These are phyloP conservation scores for Xylota segnis DNA, from an alignment of 2,888 invertebrate genomes.

Conservation along the genomic window DNA sequence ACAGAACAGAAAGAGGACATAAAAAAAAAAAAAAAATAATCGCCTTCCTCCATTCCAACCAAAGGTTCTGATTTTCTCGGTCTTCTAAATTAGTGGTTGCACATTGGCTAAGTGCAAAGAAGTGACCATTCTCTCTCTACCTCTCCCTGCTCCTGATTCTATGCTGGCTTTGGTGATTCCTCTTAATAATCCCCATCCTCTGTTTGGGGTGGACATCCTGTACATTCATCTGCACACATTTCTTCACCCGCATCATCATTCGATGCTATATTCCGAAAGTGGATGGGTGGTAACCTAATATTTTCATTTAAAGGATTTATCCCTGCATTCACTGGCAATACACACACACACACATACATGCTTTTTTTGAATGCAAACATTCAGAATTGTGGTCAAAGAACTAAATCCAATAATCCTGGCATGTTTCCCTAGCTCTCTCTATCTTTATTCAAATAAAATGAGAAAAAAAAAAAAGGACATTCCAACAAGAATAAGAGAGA, in stretches of 20 bases:
- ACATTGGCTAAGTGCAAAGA: constrained; percentile 32
- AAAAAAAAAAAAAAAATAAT: background rate
- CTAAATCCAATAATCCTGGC: constrained; percentile 71
- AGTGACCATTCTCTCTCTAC: constrained; percentile 16
- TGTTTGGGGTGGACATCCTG: background rate
- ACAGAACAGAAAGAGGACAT: background rate
- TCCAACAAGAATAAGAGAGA: constrained; percentile 37
- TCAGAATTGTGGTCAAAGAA: constrained; percentile 69
- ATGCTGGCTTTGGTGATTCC: constrained; percentile 5
- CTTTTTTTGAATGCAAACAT: constrained; percentile 57
- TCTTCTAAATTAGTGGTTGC: constrained; percentile 62
- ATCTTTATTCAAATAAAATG: constrained; percentile 5
- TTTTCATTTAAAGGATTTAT: constrained; percentile 60
- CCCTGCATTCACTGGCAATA: background rate
- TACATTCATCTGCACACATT: constrained; percentile 2
- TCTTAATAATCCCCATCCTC: constrained; percentile 27
- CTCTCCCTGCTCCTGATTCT: background rate
- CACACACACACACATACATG: constrained; percentile 24
- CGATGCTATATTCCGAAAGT: background rate
- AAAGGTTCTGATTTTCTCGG: constrained; percentile 43
- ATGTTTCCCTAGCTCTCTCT: constrained; percentile 23
- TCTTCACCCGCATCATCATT: constrained; percentile 14
- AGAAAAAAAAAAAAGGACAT: constrained; percentile 37
- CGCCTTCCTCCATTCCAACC: background rate
- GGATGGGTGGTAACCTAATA: constrained; percentile 43